Conservation (phyloP, 2,888 invertebrate species). For the Aporophyla nigra region DNA sequence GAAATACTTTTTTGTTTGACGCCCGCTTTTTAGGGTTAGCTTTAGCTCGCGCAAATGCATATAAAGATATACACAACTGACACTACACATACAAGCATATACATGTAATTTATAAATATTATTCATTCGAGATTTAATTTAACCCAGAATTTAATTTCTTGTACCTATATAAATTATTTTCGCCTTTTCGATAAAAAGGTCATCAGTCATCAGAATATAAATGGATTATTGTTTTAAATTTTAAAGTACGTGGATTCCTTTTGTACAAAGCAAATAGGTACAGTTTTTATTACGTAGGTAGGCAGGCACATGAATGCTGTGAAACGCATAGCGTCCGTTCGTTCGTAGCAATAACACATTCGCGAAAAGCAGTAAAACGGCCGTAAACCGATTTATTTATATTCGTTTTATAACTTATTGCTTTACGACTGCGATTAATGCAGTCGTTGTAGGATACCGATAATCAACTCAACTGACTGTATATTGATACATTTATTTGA, state of each 20-base stretch:
- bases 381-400: constrained; percentile 85
- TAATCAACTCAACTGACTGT: constrained; percentile 68
- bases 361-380: constrained; percentile 83
- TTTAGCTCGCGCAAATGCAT: too few species aligned
- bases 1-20: constrained; percentile 4
- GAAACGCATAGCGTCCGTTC: constrained; percentile 73
- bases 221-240: constrained; percentile 3
- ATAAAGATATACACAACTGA: too few species aligned
- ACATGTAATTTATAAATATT: too few species aligned
- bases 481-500: constrained; percentile 70
- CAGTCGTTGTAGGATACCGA: constrained; percentile 78
- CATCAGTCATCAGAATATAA: neutral
- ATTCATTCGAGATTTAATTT: too few species aligned
- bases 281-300: constrained; percentile 37
- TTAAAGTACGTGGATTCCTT: constrained; percentile 2
- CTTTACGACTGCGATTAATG: constrained; percentile 84
- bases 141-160: neutral
- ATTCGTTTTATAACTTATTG: constrained; percentile 85
- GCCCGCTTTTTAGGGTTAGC: neutral
- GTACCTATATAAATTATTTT: neutral
- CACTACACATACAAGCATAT: too few species aligned
- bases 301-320: constrained; percentile 49
- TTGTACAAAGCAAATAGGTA: constrained; percentile 38
- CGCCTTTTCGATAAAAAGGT: neutral
- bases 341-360: constrained; percentile 81